Base-by-base conservation (phyloP, 2,888 invertebrate species). In the Cephus runcator region DNA sequence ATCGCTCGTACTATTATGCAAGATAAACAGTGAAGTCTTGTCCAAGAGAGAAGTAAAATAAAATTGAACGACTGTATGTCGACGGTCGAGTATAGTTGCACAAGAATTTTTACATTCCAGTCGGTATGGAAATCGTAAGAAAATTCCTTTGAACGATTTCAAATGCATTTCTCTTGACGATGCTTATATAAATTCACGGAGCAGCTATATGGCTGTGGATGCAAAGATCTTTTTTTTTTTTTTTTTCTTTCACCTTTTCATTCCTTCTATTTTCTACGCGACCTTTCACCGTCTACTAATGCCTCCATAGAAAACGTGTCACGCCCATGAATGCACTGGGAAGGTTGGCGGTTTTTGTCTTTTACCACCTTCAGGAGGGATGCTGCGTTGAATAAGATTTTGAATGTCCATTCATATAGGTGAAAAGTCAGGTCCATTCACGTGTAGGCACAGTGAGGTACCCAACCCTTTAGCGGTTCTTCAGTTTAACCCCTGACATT, bases 371-470 rank as follows among this genome's bases (percentile, higher is more conserved):
- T 71, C 1, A 31, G 31, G 12, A 23, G 12, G 71, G 31, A 23
- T 56, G 56, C 56, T 56, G 34, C 31, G 15, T 71, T 71, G 71
- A 71, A 71, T 71, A 71, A 71, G 71, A 71, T 31, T 71, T 71
- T 71, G 31, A 71, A 71, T 71, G 34, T 33, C 71, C 34, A 71
- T 71, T 71, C 71, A 71, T 23, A 9, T 71, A 71, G 31, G 71
- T 34, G 56, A 71, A 71, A 71, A 71, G 71, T 71, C 71, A 71
- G 31, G 71, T 12, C 34, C 31, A 71, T 71, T 71, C 71, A 71
- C 6, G 4, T 31, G 71, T 15, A 31, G 71, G 30, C 9, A 34
- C 4, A 31, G 71, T 33, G 71, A n/a, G 31, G 1, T 31, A 31
- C 71, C 56, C 71, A 34, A 34, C 71, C 71, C 71, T 71, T 31